These are phyloP conservation scores for Holcopasites calliopsidis DNA, from an alignment of 1,140 invertebrate species.

Conservation along the genomic window DNA sequence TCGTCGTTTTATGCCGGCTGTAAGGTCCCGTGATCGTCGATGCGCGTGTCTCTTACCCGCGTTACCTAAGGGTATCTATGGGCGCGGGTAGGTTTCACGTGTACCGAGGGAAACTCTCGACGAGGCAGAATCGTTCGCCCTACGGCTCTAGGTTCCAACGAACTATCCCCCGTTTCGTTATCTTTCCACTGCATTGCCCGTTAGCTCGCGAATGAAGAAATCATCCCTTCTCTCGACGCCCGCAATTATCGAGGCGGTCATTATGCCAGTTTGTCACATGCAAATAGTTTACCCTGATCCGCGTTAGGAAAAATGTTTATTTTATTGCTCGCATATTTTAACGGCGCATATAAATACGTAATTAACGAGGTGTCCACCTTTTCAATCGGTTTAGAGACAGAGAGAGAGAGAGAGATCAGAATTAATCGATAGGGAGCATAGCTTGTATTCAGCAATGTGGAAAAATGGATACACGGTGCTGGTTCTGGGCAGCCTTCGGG, in stretches of 20 bases:
- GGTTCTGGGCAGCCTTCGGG: slow-evolving; percentile 25
- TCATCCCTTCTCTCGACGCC: no score
- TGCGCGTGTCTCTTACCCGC: slow-evolving; percentile 44
- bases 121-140: slow-evolving; percentile 41
- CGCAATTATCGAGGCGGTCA: no score
- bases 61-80: slow-evolving; percentile 41
- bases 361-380: background rate
- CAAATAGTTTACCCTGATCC: slow-evolving; percentile 8
- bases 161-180: slow-evolving; percentile 31
- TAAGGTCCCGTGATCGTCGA: slow-evolving; percentile 57
- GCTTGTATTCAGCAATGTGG: slow-evolving; percentile 45
- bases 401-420: slow-evolving; percentile 23
- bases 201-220: no score
- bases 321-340: slow-evolving; percentile 13
- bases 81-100: slow-evolving; percentile 40
- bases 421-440: slow-evolving; percentile 34
- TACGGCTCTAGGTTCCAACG: slow-evolving; percentile 26
- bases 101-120: slow-evolving; percentile 25
- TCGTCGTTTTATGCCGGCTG: slow-evolving; percentile 57
- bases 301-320: background rate
- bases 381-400: slow-evolving; percentile 10
- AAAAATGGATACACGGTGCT: slow-evolving; percentile 28
- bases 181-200: background rate
- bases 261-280: slow-evolving; percentile 3
- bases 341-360: slow-evolving; percentile 9